Percentiles rank a stretch among this genome's conserved stretches.
phyloP scores from a whole-genome alignment of 1,140 invertebrate species.

The Bathynomus jamesi region DNA sequence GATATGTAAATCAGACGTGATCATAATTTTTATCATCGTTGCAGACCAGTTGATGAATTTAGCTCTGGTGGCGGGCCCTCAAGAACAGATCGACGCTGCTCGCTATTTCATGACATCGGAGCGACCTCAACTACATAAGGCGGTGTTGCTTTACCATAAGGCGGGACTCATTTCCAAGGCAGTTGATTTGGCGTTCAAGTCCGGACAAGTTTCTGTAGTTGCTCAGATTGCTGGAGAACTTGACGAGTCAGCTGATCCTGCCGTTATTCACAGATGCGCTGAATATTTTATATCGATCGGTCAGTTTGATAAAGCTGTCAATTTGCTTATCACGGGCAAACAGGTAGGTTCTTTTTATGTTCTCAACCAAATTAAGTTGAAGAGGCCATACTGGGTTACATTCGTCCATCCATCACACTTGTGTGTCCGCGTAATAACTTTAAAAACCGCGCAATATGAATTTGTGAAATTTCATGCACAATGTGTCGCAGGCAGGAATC shows the following conservation, averaged over 20 bases:
- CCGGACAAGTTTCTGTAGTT: conserved; percentile 47
- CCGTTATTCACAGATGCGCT: conserved; percentile 70
- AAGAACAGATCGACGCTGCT: conserved; percentile 80
- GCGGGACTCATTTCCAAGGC: conserved; percentile 66
- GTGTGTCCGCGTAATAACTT: too few species aligned
- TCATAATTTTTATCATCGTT: conserved; percentile 41
- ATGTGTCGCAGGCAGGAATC: too few species aligned
- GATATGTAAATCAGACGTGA: too few species aligned
- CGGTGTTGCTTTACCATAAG: conserved; percentile 87
- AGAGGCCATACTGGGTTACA: too few species aligned
- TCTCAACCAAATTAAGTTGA: too few species aligned
- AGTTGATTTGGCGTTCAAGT: conserved; percentile 76
- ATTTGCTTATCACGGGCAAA: conserved; percentile 70
- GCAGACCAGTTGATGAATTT: conserved; percentile 77
- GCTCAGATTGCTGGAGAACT: conserved; percentile 75
- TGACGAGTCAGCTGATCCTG: conserved; percentile 69
- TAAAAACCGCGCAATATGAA: too few species aligned
- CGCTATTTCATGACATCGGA: conserved; percentile 60
- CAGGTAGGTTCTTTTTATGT: conserved; percentile 48
- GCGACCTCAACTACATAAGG: conserved; percentile 64
- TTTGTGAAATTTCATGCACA: too few species aligned
- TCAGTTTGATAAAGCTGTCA: conserved; percentile 78
- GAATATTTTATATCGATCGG: conserved; percentile 77
- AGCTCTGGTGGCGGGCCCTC: conserved; percentile 62
- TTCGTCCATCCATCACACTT: too few species aligned